phyloP scores from a whole-genome alignment of 2,113 vertebrate species.

The Platysternon megacephalum region DNA sequence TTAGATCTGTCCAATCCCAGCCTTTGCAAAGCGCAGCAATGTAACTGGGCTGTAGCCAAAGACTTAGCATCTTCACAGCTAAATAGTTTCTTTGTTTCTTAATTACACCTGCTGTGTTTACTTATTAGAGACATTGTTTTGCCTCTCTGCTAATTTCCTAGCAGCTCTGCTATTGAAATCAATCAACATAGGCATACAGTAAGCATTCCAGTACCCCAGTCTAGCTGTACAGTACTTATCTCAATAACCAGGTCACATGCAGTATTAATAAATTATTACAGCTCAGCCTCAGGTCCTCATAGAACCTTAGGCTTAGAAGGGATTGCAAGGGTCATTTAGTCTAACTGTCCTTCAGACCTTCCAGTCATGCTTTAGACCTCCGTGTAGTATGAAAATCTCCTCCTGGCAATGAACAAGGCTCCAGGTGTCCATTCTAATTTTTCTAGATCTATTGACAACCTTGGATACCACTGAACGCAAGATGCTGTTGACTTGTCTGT shows the following conservation, averaged over 20 bases:
- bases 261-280: background rate
- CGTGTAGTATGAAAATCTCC: background rate
- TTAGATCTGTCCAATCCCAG: background rate
- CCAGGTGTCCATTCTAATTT: background rate
- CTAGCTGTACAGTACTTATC: background rate
- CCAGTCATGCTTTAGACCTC: background rate
- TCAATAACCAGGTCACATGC: background rate
- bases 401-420: background rate
- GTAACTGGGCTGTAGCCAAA: background rate
- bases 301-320: too few relatives aligned
- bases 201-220: background rate
- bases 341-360: background rate
- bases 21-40: background rate
- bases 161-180: slow-evolving; percentile 29
- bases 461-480: background rate
- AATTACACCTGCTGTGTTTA: background rate
- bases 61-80: slow-evolving; percentile 12
- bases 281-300: background rate
- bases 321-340: too few relatives aligned
- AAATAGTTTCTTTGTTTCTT: slow-evolving; percentile 21
- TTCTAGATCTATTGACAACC: accelerated
- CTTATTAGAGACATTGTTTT: background rate
- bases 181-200: slow-evolving; percentile 11
- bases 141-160: background rate
- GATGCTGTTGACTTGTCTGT: background rate